Base-by-base conservation (phyloP, 2,797 vertebrate genomes). In the Pipistrellus nathusii region DNA sequence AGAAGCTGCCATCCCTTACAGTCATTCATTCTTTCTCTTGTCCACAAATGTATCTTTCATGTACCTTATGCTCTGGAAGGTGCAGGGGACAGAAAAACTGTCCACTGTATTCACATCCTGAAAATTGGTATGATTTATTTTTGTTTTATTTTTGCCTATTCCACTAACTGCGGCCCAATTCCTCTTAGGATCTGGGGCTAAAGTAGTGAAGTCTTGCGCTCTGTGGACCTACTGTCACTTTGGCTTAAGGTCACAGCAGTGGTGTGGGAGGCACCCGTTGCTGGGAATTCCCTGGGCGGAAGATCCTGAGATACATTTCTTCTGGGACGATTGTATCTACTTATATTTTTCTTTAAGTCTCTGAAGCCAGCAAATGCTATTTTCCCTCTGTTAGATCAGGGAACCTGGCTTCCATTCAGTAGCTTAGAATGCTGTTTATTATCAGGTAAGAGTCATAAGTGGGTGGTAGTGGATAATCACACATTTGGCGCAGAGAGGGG, bases 271-370 rank as follows among this genome's bases (percentile, higher is more conserved):
- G 8, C 13, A 2, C 1, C 8, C 23, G 27, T 44, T 9, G 38
- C 35, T 25, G 32, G 46, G 48, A 88, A 41, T 69, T 44, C 27
- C 15, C 27, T 55, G 32, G 18, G n/a, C 68, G 11, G 5, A 3
- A 21, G 20, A 55, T 17, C 17, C 72, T 51, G 35, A 87, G 76
- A 77, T 5, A 30, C 3, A 30, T 12, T 12, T n/a, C 21, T 53
- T 85, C 53, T 57, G 38, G 68, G 64, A 41, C 41, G 38, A 13
- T 13, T 44, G 27, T 6, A 48, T 82, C 46, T 25, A 41, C 38
- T 41, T 92, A 8, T 8, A 9, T 73, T 96, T 88, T 53, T 9
- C 66, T 88, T 66, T 71, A 64, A 85, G 23, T 18, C 51, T 95
- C 53, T 17, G 57, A 91, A 46, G 15, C 23, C 51, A 85, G 71